Percentiles rank a stretch among this genome's conserved stretches.
Evolutionary conservation across 2,797 vertebrate species (phyloP).

Genomic region (Cephalopachus bancanus): DNA sequence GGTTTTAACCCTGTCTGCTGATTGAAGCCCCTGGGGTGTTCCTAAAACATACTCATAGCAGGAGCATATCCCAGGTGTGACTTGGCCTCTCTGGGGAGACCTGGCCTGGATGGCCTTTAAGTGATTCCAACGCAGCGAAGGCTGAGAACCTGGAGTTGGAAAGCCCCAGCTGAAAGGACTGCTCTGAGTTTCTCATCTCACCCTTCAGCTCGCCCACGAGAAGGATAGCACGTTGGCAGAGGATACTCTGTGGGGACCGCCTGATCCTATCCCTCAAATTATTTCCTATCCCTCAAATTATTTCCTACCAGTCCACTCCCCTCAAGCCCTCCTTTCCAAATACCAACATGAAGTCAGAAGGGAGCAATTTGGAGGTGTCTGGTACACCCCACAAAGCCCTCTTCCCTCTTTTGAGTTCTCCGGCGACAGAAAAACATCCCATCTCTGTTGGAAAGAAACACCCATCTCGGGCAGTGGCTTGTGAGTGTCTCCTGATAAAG

Average conservation of each 20-base stretch:
- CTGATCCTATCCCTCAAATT: too few species aligned
- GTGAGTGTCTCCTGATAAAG: slow-evolving; percentile 59
- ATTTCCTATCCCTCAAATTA: not conserved
- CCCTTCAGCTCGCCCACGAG: not conserved
- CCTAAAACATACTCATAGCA: not conserved
- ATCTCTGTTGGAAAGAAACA: not conserved
- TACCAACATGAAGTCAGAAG: not conserved
- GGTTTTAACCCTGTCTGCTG: not conserved
- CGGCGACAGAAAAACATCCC: not conserved
- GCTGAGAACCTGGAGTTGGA: not conserved
- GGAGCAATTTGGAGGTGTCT: not conserved
- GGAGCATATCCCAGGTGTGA: not conserved
- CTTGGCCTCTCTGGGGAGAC: not conserved
- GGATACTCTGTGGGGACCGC: not conserved
- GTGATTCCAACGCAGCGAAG: not conserved
- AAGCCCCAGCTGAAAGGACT: not conserved
- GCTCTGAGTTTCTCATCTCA: not conserved
- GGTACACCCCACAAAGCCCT: not conserved
- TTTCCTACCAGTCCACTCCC: not conserved
- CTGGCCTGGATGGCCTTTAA: not conserved
- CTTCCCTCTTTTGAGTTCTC: not conserved
- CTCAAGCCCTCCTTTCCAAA: not conserved
- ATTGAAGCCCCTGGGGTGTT: not conserved
- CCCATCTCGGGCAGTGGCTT: not conserved
- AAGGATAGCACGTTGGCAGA: not conserved